Conservation (phyloP, 1,140 invertebrate species). For the Mamestra configurata region DNA sequence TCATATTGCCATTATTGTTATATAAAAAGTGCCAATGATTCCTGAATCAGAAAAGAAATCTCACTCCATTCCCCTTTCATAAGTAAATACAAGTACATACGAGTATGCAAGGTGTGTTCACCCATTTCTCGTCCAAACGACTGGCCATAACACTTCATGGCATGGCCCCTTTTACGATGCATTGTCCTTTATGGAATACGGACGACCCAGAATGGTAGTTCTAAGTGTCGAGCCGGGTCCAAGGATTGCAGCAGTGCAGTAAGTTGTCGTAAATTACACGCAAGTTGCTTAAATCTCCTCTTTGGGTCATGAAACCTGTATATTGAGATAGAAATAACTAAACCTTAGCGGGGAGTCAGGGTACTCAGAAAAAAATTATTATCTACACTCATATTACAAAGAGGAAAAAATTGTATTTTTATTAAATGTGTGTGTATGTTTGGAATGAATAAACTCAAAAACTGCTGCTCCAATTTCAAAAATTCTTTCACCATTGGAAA, state of each 20-base stretch:
- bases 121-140: conserved; percentile 10
- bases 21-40: too few species aligned
- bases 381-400: too few species aligned
- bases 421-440: too few species aligned
- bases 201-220: conserved; percentile 14
- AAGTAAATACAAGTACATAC: background rate
- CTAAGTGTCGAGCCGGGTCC: background rate
- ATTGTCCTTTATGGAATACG: conserved; percentile 46
- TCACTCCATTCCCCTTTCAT: background rate
- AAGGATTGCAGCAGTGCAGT: conserved; percentile 22
- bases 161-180: conserved; percentile 40
- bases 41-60: background rate
- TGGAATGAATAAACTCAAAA: too few species aligned
- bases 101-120: conserved; percentile 20
- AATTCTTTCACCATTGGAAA: too few species aligned
- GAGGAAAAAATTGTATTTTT: too few species aligned
- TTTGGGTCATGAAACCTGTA: background rate
- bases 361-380: too few species aligned
- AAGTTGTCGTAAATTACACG: background rate
- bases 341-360: too few species aligned
- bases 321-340: background rate
- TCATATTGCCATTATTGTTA: too few species aligned
- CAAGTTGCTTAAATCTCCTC: background rate
- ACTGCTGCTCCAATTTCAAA: too few species aligned
- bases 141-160: conserved; percentile 40